Evolutionary conservation across 2,797 vertebrate genomes (phyloP).

Genomic region (Protosalanx chinensis): DNA sequence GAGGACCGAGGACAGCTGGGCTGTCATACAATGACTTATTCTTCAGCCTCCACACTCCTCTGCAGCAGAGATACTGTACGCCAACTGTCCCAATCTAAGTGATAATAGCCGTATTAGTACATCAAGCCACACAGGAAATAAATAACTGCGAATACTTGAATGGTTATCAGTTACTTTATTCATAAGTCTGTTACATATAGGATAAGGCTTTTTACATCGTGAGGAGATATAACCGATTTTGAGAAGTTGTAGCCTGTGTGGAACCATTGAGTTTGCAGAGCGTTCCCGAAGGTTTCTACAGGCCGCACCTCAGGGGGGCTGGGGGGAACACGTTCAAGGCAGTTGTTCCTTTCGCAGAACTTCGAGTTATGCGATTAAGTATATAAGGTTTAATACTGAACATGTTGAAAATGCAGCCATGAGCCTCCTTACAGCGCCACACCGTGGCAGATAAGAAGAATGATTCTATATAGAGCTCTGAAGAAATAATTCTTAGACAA

Average conservation of each 20-base stretch:
- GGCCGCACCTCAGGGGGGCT: too few species aligned
- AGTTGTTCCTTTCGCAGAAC: neutral
- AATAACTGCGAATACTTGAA: neutral
- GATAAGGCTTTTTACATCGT: neutral
- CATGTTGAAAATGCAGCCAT: slow-evolving; percentile 23
- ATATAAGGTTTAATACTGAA: slow-evolving; percentile 31
- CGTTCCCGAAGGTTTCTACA: too few species aligned
- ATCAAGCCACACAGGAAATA: neutral
- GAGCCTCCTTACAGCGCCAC: slow-evolving; percentile 35
- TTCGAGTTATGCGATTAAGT: neutral
- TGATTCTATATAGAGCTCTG: slow-evolving; percentile 5
- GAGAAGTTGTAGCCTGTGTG: neutral
- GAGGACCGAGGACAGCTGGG: slow-evolving; percentile 72
- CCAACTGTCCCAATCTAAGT: slow-evolving; percentile 11
- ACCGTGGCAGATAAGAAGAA: slow-evolving; percentile 52
- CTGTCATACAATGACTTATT: slow-evolving; percentile 78
- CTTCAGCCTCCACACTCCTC: slow-evolving; percentile 48
- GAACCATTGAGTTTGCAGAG: too few species aligned
- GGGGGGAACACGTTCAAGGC: too few species aligned
- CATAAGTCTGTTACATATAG: slow-evolving; percentile 21
- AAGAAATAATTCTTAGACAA: too few species aligned
- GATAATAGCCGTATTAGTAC: neutral
- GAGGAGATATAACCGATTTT: neutral
- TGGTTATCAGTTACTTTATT: slow-evolving; percentile 35
- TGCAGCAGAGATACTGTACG: slow-evolving; percentile 22